Percentiles rank a stretch among this genome's conserved stretches.
phyloP scores from a whole-genome alignment of 2,113 vertebrate genomes.

The Apistogramma diplotaenia region DNA sequence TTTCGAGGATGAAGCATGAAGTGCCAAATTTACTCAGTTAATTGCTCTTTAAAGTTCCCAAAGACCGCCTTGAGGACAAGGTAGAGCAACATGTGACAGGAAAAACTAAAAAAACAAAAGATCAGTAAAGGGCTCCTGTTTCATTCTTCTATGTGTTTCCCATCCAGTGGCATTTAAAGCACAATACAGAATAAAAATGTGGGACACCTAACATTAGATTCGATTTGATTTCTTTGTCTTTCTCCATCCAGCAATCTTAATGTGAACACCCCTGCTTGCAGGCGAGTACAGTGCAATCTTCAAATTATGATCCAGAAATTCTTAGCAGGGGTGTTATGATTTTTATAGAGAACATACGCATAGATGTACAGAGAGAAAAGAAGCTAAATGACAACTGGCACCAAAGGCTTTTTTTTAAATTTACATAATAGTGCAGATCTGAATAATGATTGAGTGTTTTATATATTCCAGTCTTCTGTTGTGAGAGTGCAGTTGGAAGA shows the following conservation, averaged over 20 bases:
- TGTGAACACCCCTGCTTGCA: background rate
- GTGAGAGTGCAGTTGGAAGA: background rate
- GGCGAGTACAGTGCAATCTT: background rate
- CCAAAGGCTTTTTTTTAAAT: background rate
- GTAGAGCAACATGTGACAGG: background rate
- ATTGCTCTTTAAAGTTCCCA: slow-evolving; percentile 18
- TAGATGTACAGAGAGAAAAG: background rate
- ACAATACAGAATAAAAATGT: background rate
- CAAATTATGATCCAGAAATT: background rate
- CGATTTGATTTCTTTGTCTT: background rate
- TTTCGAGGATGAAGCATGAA: slow-evolving; percentile 11
- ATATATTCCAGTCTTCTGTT: background rate
- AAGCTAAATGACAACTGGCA: slow-evolving; percentile 2
- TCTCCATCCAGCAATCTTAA: background rate
- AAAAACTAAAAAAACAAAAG: background rate
- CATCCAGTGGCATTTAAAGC: background rate
- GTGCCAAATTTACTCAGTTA: slow-evolving; percentile 10
- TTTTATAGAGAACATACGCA: background rate
- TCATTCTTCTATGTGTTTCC: background rate
- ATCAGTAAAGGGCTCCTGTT: background rate
- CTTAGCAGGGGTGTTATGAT: background rate
- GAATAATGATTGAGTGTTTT: slow-evolving; percentile 28
- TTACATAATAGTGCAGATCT: slow-evolving; percentile 42
- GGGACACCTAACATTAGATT: background rate
- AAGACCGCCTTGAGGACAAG: slow-evolving; percentile 17